Percentiles rank a stretch among this genome's conserved stretches.
Conservation (phyloP, 2,888 invertebrate genomes). For the Ochropleura leucogaster region DNA sequence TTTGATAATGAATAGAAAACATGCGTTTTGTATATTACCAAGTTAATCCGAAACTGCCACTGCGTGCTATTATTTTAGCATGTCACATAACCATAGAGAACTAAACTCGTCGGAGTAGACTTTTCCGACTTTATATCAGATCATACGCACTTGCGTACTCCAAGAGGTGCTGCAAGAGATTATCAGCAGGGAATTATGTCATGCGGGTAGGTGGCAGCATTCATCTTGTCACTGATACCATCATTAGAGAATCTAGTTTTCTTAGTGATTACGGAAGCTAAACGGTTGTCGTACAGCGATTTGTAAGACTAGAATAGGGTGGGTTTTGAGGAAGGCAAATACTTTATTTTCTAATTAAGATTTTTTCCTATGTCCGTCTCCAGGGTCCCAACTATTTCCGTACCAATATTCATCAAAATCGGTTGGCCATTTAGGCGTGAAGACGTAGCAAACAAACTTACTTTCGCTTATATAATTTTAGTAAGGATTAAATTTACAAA, state of each 20-base stretch:
- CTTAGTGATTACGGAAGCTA: conserved; percentile 53
- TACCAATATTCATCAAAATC: too few relatives aligned
- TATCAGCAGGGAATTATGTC: conserved; percentile 47
- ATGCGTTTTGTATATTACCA: too few relatives aligned
- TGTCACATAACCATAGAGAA: too few relatives aligned
- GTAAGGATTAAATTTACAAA: not conserved
- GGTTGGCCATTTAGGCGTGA: too few relatives aligned
- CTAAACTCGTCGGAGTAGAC: not conserved
- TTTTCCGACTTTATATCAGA: conserved; percentile 42
- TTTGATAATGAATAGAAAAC: too few relatives aligned
- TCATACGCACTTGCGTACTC: conserved; percentile 19
- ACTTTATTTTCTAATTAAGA: not conserved
- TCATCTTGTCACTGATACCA: conserved; percentile 53
- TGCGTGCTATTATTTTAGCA: not conserved
- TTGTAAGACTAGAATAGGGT: conserved; percentile 5
- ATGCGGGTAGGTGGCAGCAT: conserved; percentile 52
- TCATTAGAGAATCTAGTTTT: conserved; percentile 50
- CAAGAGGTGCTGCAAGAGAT: conserved; percentile 36
- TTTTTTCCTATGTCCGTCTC: too few relatives aligned
- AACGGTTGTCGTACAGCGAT: conserved; percentile 12
- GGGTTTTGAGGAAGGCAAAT: not conserved
- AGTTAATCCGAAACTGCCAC: not conserved
- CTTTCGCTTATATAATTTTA: too few relatives aligned
- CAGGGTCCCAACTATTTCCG: too few relatives aligned
- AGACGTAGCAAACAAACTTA: too few relatives aligned